Conservation (phyloP, 2,113 vertebrate genomes). For the Colinus virginianus region DNA sequence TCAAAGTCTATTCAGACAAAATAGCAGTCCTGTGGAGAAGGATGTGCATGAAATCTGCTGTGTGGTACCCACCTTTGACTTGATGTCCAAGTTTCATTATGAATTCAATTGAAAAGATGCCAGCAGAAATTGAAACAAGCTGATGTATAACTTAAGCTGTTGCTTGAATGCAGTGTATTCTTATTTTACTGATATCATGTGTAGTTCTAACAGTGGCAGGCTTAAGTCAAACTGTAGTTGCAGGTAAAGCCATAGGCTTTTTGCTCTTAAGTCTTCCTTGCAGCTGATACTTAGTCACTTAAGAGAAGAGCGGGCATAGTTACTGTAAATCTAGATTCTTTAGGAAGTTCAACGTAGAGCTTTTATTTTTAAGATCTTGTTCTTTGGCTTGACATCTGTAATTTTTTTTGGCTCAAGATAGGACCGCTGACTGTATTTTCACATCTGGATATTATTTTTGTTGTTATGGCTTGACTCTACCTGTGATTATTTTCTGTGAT, state of each 20-base stretch:
- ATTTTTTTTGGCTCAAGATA: background rate
- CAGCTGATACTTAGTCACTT: background rate
- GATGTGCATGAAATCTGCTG: slow-evolving; percentile 1
- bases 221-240: background rate
- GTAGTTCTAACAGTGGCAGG: background rate
- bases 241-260: background rate
- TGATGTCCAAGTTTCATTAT: slow-evolving; percentile 11
- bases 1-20: slow-evolving; percentile 5
- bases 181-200: background rate
- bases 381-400: background rate
- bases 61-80: background rate
- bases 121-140: slow-evolving; percentile 11
- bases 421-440: background rate
- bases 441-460: background rate
- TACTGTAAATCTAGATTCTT: background rate
- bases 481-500: background rate
- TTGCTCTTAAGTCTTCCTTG: background rate
- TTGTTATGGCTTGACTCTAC: background rate
- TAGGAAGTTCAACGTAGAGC: background rate
- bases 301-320: background rate
- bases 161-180: background rate
- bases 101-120: slow-evolving; percentile 4
- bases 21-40: background rate
- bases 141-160: slow-evolving; percentile 26
- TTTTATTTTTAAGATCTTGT: background rate